These are phyloP conservation scores for Anadara kagoshimensis DNA, from an alignment of 1,140 invertebrate genomes.

Conservation along the genomic window DNA sequence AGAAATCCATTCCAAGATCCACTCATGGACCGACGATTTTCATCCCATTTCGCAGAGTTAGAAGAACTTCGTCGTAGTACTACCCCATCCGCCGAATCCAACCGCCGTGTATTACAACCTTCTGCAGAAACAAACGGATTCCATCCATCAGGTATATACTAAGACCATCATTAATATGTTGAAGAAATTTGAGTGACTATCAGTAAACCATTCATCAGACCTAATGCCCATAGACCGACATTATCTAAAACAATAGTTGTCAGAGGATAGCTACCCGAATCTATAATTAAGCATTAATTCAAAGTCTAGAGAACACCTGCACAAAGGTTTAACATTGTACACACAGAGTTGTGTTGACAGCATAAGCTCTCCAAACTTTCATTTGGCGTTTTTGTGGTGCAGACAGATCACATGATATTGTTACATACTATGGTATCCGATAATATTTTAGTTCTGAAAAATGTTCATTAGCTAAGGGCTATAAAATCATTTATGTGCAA, in stretches of 20 bases:
- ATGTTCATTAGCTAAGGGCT: not conserved
- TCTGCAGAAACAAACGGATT: conserved; percentile 55
- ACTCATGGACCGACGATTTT: conserved; percentile 85
- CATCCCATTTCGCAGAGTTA: conserved; percentile 79
- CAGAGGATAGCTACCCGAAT: too few species aligned
- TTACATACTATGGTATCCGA: too few species aligned
- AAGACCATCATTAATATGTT: not conserved
- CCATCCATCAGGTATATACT: conserved; percentile 46
- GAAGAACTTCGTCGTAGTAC: conserved; percentile 78
- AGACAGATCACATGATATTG: not conserved
- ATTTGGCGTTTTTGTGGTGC: too few species aligned
- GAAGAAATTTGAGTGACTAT: too few species aligned
- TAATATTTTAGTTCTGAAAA: not conserved
- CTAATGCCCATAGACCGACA: too few species aligned
- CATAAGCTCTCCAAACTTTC: not conserved
- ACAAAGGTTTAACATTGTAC: not conserved
- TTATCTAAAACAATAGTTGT: too few species aligned
- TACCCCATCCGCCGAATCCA: conserved; percentile 31
- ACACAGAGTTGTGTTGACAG: not conserved
- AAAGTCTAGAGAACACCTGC: too few species aligned
- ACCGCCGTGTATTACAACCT: conserved; percentile 39
- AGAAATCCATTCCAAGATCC: conserved; percentile 76
- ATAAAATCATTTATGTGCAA: too few species aligned
- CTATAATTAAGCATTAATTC: too few species aligned
- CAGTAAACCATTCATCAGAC: too few species aligned